These are phyloP conservation scores for Adelognathus sp. DNA, from an alignment of 2,888 invertebrate genomes.

Conservation along the genomic window DNA sequence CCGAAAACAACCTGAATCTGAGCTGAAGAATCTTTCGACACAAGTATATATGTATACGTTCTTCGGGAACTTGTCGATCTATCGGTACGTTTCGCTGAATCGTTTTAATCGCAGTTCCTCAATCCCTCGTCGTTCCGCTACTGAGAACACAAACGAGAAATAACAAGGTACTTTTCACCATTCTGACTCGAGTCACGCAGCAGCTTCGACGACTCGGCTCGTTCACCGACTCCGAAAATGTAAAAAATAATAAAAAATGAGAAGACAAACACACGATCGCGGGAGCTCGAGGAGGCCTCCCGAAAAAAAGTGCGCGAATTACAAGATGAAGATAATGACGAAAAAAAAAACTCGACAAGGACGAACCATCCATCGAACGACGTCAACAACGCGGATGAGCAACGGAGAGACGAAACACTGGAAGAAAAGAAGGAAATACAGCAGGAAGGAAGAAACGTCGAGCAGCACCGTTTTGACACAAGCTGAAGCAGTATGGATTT, in stretches of 20 bases:
- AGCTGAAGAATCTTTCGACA: neutral
- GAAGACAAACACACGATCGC: conserved; percentile 8
- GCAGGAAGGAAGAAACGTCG: neutral
- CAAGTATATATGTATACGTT: neutral
- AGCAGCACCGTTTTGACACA: neutral
- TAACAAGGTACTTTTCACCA: neutral
- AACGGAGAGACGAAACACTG: neutral
- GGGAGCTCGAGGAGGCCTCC: neutral
- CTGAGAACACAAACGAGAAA: conserved; percentile 1
- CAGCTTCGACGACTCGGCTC: neutral
- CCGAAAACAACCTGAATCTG: neutral
- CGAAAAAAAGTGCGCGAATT: conserved; percentile 36
- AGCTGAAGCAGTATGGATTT: conserved; percentile 38
- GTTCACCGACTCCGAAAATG: neutral
- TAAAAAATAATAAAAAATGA: neutral
- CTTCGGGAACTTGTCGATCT: conserved; percentile 19
- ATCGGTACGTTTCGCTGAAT: neutral
- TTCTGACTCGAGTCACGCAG: conserved; percentile 6
- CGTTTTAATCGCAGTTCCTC: conserved; percentile 9
- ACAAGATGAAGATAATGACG: conserved; percentile 5
- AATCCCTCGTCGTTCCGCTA: neutral
- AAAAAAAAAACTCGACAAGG: conserved; percentile 39
- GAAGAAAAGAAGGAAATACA: neutral
- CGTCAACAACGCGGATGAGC: conserved; percentile 12
- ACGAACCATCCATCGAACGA: conserved; percentile 50